Conservation (phyloP, 1,140 invertebrate species). For the Drosophila arizonae region DNA sequence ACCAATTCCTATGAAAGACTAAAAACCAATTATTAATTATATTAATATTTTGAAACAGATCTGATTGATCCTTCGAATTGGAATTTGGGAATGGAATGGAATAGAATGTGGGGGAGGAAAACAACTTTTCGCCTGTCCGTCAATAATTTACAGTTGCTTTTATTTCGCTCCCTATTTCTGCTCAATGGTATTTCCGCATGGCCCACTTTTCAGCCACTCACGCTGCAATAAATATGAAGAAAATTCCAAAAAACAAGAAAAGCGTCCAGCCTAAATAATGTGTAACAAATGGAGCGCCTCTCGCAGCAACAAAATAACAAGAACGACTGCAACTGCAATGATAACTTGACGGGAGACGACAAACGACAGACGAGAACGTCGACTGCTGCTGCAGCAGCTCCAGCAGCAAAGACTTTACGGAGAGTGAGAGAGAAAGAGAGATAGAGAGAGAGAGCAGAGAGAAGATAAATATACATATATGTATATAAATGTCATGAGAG, state of each 20-base stretch:
- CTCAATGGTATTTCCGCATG: constrained; percentile 62
- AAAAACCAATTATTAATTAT: background rate
- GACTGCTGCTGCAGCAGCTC: constrained; percentile 1
- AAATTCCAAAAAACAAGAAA: constrained; percentile 49
- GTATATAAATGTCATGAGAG: background rate
- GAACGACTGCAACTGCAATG: constrained; percentile 54
- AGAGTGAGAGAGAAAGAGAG: background rate
- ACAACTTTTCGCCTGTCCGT: no score
- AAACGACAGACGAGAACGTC: background rate
- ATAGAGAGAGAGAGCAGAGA: no score
- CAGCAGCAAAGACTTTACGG: constrained; percentile 31
- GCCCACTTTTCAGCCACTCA: constrained; percentile 56
- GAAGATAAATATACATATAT: background rate
- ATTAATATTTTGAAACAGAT: background rate
- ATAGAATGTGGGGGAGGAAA: no score
- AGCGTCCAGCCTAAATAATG: constrained; percentile 61
- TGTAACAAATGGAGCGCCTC: constrained; percentile 77
- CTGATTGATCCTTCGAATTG: background rate
- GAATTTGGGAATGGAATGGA: no score
- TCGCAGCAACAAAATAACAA: constrained; percentile 55
- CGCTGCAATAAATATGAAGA: constrained; percentile 61
- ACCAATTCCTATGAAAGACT: background rate
- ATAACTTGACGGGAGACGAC: constrained; percentile 51
- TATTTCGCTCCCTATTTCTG: constrained; percentile 31
- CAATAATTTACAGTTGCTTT: no score